Percentiles rank a stretch among this genome's conserved stretches.
These are phyloP conservation scores for Bolinopsis microptera DNA, from an alignment of 37 sponge, comb jelly and placozoan genomes.

Conservation along the genomic window DNA sequence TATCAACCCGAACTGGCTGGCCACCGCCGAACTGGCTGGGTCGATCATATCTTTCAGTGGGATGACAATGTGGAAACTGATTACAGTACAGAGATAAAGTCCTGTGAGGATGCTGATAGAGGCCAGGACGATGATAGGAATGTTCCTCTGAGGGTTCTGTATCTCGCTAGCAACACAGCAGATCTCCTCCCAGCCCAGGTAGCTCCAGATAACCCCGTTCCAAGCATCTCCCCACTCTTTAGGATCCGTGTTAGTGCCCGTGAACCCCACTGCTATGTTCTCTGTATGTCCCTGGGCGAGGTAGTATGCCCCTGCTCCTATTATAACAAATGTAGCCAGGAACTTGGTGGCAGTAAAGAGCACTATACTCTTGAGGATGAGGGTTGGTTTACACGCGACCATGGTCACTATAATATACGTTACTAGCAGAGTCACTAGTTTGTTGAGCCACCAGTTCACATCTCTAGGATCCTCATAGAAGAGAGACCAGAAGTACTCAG, in stretches of 20 bases:
- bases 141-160: constrained; percentile 18
- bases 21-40: background rate
- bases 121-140: background rate
- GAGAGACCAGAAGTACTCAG: constrained; percentile 17
- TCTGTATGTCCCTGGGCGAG: background rate
- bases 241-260: background rate
- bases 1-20: background rate
- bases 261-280: constrained; percentile 11
- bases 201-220: constrained; percentile 4
- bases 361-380: background rate
- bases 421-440: background rate
- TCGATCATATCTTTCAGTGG: background rate
- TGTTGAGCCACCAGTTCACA: constrained; percentile 14
- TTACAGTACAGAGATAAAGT: background rate
- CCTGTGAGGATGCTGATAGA: background rate
- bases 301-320: background rate
- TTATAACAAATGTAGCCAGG: background rate
- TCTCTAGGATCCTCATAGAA: background rate
- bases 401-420: background rate
- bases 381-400: background rate
- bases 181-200: background rate
- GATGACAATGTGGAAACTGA: background rate
- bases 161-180: background rate
- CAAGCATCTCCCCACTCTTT: background rate
- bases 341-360: constrained; percentile 2